These are phyloP conservation scores for Cuculus canorus DNA, from an alignment of 2,797 vertebrate genomes.

Conservation along the genomic window DNA sequence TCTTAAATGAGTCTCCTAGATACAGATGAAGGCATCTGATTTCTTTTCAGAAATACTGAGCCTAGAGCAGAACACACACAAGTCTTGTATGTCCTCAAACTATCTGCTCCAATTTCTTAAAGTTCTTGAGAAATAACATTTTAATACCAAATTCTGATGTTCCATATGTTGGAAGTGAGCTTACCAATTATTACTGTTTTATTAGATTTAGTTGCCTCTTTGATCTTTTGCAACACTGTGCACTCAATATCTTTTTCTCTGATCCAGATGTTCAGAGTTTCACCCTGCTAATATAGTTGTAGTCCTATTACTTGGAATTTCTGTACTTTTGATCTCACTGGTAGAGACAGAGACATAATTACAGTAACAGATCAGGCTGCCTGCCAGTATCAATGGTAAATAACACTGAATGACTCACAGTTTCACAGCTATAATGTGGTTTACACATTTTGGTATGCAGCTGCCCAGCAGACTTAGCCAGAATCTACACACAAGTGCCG, in stretches of 20 bases:
- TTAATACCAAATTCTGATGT: conserved; percentile 62
- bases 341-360: conserved; percentile 72
- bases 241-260: conserved; percentile 55
- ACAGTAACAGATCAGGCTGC: conserved; percentile 68
- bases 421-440: conserved; percentile 64
- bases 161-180: conserved; percentile 63
- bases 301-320: conserved; percentile 69
- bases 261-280: conserved; percentile 61
- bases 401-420: conserved; percentile 66
- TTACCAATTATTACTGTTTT: conserved; percentile 68
- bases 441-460: conserved; percentile 67
- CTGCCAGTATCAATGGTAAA: conserved; percentile 75
- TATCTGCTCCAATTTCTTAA: conserved; percentile 62
- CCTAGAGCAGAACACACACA: neutral
- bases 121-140: conserved; percentile 57
- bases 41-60: conserved; percentile 12
- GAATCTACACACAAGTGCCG: conserved; percentile 14
- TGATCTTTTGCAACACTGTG: conserved; percentile 54
- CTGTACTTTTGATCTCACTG: conserved; percentile 70
- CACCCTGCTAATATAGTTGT: conserved; percentile 53
- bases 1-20: conserved; percentile 37
- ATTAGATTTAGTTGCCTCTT: conserved; percentile 69
- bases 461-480: conserved; percentile 63
- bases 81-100: conserved; percentile 48
- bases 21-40: conserved; percentile 24